A percentile compares a stretch with the other conserved stretches of the same genome.
phyloP scores from a whole-genome alignment of 2,797 vertebrate genomes.

The Muscicapa striata region DNA sequence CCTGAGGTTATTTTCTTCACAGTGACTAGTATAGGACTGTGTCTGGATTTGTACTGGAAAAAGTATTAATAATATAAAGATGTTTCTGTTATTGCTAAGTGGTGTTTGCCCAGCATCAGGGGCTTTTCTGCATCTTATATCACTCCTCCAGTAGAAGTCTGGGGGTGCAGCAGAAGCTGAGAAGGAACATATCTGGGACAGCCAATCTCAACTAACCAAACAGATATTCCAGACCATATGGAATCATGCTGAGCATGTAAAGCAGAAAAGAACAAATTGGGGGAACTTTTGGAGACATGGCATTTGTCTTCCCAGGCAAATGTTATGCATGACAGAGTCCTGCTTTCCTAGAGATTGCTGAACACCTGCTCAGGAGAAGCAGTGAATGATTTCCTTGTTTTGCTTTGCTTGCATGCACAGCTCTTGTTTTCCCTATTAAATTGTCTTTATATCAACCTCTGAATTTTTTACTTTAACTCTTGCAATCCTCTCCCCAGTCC shows the following conservation, averaged over 20 bases:
- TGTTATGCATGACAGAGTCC: neutral
- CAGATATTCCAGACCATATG: neutral
- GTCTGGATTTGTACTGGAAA: neutral
- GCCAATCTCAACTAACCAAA: neutral
- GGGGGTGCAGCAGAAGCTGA: neutral
- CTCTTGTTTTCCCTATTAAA: neutral
- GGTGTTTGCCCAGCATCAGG: neutral
- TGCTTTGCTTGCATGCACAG: neutral
- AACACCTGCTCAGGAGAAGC: neutral
- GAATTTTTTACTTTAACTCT: neutral
- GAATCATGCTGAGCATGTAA: rapidly evolving
- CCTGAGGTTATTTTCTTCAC: neutral
- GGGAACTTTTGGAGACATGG: neutral
- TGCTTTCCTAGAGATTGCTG: neutral
- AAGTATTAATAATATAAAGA: too few relatives aligned
- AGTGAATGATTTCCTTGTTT: neutral
- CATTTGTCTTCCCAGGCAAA: neutral
- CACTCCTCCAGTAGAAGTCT: neutral
- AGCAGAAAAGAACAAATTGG: neutral
- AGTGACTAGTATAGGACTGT: too few relatives aligned
- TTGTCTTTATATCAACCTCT: neutral
- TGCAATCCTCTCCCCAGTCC: neutral
- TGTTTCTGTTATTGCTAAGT: neutral
- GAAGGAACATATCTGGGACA: neutral
- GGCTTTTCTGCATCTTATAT: neutral